These are phyloP conservation scores for Formicarius rufipectus DNA, from an alignment of 2,113 vertebrate species.

Conservation along the genomic window DNA sequence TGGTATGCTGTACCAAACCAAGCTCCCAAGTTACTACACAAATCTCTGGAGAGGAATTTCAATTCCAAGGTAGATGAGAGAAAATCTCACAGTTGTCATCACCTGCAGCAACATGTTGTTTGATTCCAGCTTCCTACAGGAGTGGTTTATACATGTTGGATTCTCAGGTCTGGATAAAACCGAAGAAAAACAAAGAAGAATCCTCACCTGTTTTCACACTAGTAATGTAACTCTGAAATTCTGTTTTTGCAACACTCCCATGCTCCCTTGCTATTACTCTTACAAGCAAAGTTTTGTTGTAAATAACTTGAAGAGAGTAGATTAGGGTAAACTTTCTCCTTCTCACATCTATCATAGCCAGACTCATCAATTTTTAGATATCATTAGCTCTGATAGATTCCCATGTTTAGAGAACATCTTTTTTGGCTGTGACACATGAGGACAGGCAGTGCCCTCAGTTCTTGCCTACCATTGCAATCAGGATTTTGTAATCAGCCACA, in stretches of 20 bases:
- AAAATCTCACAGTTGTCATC: background rate
- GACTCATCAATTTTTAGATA: background rate
- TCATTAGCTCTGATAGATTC: background rate
- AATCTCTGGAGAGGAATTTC: background rate
- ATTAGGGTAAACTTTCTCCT: background rate
- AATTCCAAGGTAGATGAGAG: background rate
- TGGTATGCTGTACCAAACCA: background rate
- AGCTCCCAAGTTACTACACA: background rate
- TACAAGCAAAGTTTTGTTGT: background rate
- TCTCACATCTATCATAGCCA: accelerated
- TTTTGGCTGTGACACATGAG: background rate
- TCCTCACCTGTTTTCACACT: background rate
- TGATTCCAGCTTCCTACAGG: background rate
- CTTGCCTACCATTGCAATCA: background rate
- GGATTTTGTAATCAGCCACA: background rate
- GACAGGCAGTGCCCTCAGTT: background rate
- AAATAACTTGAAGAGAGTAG: background rate
- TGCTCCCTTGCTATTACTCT: background rate
- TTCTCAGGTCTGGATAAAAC: background rate
- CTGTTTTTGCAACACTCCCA: accelerated
- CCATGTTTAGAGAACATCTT: background rate
- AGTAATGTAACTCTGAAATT: background rate
- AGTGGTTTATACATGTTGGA: background rate
- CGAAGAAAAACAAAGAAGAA: background rate
- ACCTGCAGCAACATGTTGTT: background rate